phyloP scores from a whole-genome alignment of 2,888 invertebrate genomes.

The Heliothis peltigera region DNA sequence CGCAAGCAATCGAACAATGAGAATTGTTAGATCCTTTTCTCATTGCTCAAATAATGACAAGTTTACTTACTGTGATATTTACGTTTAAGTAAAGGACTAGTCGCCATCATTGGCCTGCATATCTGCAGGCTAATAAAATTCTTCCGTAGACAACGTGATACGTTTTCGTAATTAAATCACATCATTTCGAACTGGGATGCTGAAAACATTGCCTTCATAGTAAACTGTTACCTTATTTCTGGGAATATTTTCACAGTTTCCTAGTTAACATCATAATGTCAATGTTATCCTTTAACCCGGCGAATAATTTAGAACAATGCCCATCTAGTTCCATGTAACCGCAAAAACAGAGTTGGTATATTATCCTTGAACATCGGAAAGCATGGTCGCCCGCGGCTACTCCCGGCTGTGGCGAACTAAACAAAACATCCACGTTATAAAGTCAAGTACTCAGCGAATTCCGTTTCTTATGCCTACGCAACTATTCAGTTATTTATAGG shows the following conservation, averaged over 20 bases:
- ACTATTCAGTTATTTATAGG: conserved; percentile 68
- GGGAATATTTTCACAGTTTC: conserved; percentile 1
- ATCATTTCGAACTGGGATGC: not conserved
- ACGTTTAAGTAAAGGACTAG: too few relatives aligned
- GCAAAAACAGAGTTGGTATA: conserved; percentile 45
- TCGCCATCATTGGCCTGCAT: too few relatives aligned
- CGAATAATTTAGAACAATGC: conserved; percentile 22
- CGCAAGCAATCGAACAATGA: too few relatives aligned
- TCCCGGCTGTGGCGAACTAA: conserved; percentile 54
- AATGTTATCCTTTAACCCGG: conserved; percentile 27
- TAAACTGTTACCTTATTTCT: not conserved
- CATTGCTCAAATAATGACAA: too few relatives aligned
- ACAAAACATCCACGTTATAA: conserved; percentile 66
- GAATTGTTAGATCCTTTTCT: too few relatives aligned
- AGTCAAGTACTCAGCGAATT: conserved; percentile 59
- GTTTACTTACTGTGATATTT: too few relatives aligned
- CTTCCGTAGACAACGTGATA: not conserved
- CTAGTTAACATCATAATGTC: not conserved
- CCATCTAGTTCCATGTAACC: conserved; percentile 12
- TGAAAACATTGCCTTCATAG: not conserved
- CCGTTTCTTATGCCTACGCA: conserved; percentile 63
- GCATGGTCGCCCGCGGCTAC: conserved; percentile 58
- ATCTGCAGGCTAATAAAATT: not conserved
- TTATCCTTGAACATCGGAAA: conserved; percentile 56
- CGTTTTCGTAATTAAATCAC: not conserved